Evolutionary conservation across 2,797 vertebrate genomes (phyloP).

Genomic region (Trachurus trachurus): DNA sequence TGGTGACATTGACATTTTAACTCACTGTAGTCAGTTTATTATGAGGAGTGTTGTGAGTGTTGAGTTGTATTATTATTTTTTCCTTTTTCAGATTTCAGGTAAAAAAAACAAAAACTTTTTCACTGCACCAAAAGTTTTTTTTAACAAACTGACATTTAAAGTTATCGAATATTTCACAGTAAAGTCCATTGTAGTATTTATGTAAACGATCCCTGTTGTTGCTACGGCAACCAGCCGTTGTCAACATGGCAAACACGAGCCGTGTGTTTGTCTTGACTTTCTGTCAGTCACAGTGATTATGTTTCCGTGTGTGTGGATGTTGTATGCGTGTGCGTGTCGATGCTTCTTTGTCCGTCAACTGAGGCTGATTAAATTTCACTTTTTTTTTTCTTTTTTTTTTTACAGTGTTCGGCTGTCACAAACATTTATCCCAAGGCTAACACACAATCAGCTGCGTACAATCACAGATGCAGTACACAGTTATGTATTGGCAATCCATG

Average conservation of each 20-base stretch:
- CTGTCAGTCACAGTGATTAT: conserved; percentile 48
- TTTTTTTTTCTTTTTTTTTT: not conserved
- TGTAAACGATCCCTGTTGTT: not conserved
- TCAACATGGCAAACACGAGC: conserved; percentile 34
- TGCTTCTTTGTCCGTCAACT: conserved; percentile 22
- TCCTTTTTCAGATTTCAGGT: not conserved
- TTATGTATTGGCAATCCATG: conserved; percentile 8
- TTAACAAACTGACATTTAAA: not conserved
- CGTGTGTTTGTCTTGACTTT: conserved; percentile 36
- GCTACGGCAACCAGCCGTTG: conserved; percentile 47
- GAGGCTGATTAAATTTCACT: conserved; percentile 42
- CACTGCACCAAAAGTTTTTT: not conserved
- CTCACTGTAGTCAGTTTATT: not conserved
- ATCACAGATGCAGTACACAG: too few species aligned
- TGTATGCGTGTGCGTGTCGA: conserved; percentile 6
- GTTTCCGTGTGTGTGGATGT: conserved; percentile 7
- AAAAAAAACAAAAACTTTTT: not conserved
- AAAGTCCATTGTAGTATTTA: not conserved
- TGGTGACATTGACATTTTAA: too few species aligned
- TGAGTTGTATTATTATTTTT: too few species aligned
- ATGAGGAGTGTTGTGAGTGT: not conserved
- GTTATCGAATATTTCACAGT: not conserved
- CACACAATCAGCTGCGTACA: too few species aligned
- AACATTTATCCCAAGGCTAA: too few species aligned
- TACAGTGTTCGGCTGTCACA: not conserved